These are phyloP conservation scores for Heteromormyrus szaboi DNA, from an alignment of 2,797 vertebrate species.

Conservation along the genomic window DNA sequence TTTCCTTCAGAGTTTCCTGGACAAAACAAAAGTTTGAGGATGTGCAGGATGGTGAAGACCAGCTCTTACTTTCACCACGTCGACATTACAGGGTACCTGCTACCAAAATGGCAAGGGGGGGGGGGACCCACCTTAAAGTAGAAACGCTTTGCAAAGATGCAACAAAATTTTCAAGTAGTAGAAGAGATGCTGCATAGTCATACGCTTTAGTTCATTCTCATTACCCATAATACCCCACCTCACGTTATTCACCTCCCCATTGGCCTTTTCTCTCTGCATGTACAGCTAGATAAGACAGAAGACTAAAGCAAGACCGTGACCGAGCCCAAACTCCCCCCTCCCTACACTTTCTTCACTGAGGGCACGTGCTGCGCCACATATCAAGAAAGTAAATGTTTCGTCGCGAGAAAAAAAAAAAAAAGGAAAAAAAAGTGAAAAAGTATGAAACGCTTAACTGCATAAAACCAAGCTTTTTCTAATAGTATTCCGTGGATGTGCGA, in stretches of 20 bases:
- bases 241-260: neutral
- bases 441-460: conserved; percentile 27
- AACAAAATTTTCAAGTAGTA: neutral
- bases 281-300: conserved; percentile 12
- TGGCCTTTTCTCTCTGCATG: conserved; percentile 12
- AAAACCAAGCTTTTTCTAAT: conserved; percentile 53
- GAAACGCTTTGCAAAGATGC: conserved; percentile 15
- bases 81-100: conserved; percentile 31
- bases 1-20: conserved; percentile 1
- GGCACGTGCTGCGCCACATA: neutral
- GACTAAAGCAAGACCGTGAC: neutral
- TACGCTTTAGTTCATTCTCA: neutral
- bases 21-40: conserved; percentile 4
- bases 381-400: conserved; percentile 8
- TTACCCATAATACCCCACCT: neutral
- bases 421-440: neutral
- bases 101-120: conserved; percentile 5
- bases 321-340: neutral
- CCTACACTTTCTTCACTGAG: neutral
- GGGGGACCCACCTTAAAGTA: conserved; percentile 30
- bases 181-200: neutral
- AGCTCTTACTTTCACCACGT: conserved; percentile 21
- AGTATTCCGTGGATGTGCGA: conserved; percentile 65
- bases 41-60: neutral
- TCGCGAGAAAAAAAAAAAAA: neutral